Conservation (phyloP, 2,888 invertebrate genomes). For the Chirona hameri region DNA sequence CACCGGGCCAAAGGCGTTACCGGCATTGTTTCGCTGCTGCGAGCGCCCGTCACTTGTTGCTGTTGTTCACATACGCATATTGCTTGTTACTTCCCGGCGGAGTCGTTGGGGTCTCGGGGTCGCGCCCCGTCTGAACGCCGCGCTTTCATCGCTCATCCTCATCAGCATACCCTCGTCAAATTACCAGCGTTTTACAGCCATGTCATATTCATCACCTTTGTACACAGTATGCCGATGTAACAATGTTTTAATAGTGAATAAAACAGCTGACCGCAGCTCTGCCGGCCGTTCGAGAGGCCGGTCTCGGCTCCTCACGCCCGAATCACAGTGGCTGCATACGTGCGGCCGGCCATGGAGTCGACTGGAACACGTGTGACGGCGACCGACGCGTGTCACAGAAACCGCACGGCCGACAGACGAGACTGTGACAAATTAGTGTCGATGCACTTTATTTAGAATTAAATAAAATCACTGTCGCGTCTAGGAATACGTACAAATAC, state of each 20-base stretch:
- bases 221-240: conserved; percentile 27
- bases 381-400: not conserved
- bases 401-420: not conserved
- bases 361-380: not conserved
- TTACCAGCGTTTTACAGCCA: not conserved
- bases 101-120: too few relatives aligned
- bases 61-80: too few relatives aligned
- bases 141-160: not conserved
- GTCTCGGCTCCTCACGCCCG: not conserved
- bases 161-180: not conserved
- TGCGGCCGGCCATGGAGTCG: not conserved
- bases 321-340: not conserved
- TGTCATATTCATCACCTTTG: conserved; percentile 25
- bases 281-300: not conserved
- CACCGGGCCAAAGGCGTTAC: too few relatives aligned
- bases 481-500: conserved; percentile 28
- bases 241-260: conserved; percentile 28
- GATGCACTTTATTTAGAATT: conserved; percentile 22
- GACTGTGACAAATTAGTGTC: not conserved
- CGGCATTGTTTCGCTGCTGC: too few relatives aligned
- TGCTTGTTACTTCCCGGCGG: too few relatives aligned
- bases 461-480: conserved; percentile 25
- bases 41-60: too few relatives aligned
- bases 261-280: not conserved
- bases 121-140: too few relatives aligned